Conservation (phyloP, 2,888 invertebrate species). For the Sepioteuthis lessoniana region DNA sequence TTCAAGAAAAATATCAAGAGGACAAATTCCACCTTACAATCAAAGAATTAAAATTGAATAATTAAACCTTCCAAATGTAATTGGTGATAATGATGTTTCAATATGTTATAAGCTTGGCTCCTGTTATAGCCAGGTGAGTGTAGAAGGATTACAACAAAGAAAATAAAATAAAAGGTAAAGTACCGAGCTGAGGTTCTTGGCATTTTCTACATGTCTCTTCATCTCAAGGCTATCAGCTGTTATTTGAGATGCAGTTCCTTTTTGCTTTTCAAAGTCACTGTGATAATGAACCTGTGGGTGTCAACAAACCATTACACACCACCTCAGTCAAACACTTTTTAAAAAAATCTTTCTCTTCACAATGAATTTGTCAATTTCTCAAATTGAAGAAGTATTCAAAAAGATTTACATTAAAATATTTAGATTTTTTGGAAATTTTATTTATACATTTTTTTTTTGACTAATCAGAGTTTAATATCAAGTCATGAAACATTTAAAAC, state of each 20-base stretch:
- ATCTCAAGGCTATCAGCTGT: constrained; percentile 78
- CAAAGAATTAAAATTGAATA: no score
- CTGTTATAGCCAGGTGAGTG: not conserved
- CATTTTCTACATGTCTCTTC: constrained; percentile 46
- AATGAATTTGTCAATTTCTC: not conserved
- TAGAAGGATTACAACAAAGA: not conserved
- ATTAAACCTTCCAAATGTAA: no score
- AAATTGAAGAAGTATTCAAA: not conserved
- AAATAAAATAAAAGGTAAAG: not conserved
- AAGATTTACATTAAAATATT: not conserved
- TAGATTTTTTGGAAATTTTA: not conserved
- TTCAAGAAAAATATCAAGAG: no score
- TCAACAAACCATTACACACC: constrained; percentile 25
- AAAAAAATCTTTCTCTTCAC: not conserved
- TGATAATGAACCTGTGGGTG: constrained; percentile 50
- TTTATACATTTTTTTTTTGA: not conserved
- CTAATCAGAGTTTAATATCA: not conserved
- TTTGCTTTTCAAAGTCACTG: constrained; percentile 60
- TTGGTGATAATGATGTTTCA: no score
- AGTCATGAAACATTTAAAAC: not conserved
- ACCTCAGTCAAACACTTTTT: not conserved
- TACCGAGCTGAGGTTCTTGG: constrained; percentile 52
- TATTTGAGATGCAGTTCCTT: constrained; percentile 61
- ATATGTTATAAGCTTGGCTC: not conserved
- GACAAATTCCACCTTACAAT: no score